Conservation (phyloP, 2,113 vertebrate genomes). For the Cyanoramphus novaezelandiae region DNA sequence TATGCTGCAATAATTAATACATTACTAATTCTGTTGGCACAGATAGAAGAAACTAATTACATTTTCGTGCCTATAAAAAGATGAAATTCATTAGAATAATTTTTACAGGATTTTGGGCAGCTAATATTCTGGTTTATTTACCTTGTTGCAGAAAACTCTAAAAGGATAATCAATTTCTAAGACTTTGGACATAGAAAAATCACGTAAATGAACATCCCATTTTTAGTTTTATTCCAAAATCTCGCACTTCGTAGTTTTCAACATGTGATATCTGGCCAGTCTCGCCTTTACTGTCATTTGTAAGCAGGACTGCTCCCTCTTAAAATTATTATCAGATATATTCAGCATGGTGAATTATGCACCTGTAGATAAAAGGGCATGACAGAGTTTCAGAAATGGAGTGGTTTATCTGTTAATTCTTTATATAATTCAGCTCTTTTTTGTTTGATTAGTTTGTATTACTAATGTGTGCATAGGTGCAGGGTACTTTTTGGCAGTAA, state of each 20-base stretch:
- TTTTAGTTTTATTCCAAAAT: not conserved
- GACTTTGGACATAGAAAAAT: not conserved
- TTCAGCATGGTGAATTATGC: not conserved
- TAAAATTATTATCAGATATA: not conserved
- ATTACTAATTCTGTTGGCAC: conserved; percentile 46
- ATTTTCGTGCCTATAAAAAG: conserved; percentile 31
- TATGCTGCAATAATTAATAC: conserved; percentile 49
- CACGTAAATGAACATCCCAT: not conserved
- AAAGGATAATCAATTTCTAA: not conserved
- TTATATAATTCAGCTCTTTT: not conserved
- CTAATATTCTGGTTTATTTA: conserved; percentile 38
- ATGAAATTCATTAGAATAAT: conserved; percentile 38
- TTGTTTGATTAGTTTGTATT: not conserved
- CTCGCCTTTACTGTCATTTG: not conserved
- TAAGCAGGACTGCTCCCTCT: not conserved
- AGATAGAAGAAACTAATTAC: conserved; percentile 56
- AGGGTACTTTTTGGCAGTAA: not conserved
- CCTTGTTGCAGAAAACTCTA: not conserved
- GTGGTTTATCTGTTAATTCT: not conserved
- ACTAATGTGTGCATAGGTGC: not conserved
- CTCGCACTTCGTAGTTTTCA: not conserved
- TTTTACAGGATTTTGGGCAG: not conserved
- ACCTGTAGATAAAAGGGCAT: not conserved
- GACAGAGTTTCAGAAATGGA: not conserved
- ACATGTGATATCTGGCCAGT: not conserved